A percentile compares a stretch with the other conserved stretches of the same genome.
phyloP scores from a whole-genome alignment of 1,140 invertebrate species.

The Drosophila sturtevanti region DNA sequence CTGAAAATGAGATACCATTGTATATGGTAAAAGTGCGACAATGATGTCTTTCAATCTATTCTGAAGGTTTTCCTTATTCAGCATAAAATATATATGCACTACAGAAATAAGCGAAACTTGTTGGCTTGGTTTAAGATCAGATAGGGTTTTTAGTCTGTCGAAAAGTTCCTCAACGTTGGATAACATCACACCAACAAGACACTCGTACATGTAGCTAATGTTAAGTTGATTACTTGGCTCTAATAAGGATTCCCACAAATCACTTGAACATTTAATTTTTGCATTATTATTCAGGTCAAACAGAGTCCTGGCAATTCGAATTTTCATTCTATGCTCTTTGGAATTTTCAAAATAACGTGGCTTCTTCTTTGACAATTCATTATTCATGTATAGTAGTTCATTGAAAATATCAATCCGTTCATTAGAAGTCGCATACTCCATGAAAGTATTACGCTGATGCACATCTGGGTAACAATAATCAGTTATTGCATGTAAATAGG shows the following conservation, averaged over 20 bases:
- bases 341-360: constrained; percentile 83
- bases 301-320: constrained; percentile 82
- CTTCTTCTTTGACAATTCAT: constrained; percentile 56
- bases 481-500: neutral
- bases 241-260: constrained; percentile 83
- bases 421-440: no score
- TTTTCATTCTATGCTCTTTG: constrained; percentile 82
- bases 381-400: constrained; percentile 47
- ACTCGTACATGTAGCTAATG: constrained; percentile 86
- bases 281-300: constrained; percentile 40
- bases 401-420: constrained; percentile 18
- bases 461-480: neutral
- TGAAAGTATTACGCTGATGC: no score
- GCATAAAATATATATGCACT: constrained; percentile 47
- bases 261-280: constrained; percentile 51
- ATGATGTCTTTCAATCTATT: constrained; percentile 25
- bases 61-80: constrained; percentile 24
- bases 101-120: constrained; percentile 68
- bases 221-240: constrained; percentile 86
- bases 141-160: constrained; percentile 35
- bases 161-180: constrained; percentile 34
- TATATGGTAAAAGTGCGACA: constrained; percentile 85
- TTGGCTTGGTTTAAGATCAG: constrained; percentile 52
- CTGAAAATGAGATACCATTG: constrained; percentile 92
- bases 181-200: constrained; percentile 83